Conservation (phyloP, 2,797 vertebrate species). For the Lagocephalus sceleratus region DNA sequence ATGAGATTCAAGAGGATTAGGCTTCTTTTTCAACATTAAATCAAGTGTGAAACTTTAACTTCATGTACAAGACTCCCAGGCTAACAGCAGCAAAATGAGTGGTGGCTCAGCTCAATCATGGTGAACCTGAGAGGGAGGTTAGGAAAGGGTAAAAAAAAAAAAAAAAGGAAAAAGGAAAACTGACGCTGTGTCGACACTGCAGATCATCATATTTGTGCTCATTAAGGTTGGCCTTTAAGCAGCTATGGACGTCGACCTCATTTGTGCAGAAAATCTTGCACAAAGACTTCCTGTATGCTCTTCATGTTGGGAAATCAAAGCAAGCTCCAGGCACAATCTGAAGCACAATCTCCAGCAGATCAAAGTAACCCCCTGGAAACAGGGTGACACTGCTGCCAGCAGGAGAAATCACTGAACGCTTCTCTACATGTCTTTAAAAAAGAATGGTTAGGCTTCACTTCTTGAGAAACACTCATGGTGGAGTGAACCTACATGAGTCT, state of each 20-base stretch:
- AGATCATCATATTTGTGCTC: constrained; percentile 15
- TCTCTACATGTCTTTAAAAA: no score
- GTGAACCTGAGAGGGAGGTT: not conserved
- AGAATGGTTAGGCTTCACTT: no score
- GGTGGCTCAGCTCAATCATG: not conserved
- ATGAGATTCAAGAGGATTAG: not conserved
- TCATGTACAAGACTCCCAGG: not conserved
- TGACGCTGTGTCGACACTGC: not conserved
- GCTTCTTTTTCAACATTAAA: not conserved
- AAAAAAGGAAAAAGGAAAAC: not conserved
- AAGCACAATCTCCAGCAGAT: constrained; percentile 30
- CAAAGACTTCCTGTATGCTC: constrained; percentile 9
- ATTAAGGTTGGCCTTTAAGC: constrained; percentile 24
- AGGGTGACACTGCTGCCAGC: constrained; percentile 29
- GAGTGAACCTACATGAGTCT: no score
- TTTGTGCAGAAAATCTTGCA: constrained; percentile 19
- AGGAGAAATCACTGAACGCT: constrained; percentile 17
- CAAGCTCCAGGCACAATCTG: constrained; percentile 20
- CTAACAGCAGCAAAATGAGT: not conserved
- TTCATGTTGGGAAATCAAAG: constrained; percentile 43
- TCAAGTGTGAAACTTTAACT: not conserved
- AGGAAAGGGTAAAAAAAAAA: not conserved
- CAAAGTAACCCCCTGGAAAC: constrained; percentile 41
- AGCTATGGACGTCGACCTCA: constrained; percentile 23
- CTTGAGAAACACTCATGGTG: no score